Percentiles rank a stretch among this genome's conserved stretches.
These are phyloP conservation scores for Unio delphinus DNA, from an alignment of 2,888 invertebrate genomes.

Conservation along the genomic window DNA sequence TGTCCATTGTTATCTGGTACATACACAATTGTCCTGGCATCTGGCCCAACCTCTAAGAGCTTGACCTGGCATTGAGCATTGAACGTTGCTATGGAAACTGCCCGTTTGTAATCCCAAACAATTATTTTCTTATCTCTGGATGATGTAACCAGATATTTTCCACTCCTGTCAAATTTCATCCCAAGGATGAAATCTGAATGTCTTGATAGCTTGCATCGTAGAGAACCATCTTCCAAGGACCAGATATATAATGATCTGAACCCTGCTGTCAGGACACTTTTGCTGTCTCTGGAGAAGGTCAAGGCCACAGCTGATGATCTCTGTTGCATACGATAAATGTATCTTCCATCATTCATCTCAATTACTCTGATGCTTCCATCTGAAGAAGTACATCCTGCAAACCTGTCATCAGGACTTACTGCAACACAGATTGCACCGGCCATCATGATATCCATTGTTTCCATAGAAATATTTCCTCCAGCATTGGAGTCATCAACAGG, in stretches of 20 bases:
- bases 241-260: constrained; percentile 56
- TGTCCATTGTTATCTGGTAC: constrained; percentile 45
- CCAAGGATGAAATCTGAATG: constrained; percentile 51
- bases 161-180: constrained; percentile 44
- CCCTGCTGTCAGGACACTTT: constrained; percentile 49
- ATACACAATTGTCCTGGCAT: constrained; percentile 40
- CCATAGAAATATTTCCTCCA: constrained; percentile 8
- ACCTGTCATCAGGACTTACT: constrained; percentile 48
- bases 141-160: constrained; percentile 46
- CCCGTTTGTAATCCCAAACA: constrained; percentile 47
- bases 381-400: constrained; percentile 43
- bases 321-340: constrained; percentile 45
- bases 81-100: constrained; percentile 46
- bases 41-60: constrained; percentile 35
- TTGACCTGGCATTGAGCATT: constrained; percentile 45
- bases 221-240: constrained; percentile 41
- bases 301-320: constrained; percentile 42
- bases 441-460: constrained; percentile 50
- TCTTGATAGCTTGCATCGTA: constrained; percentile 48
- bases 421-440: constrained; percentile 33
- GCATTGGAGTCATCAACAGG: constrained; percentile 24
- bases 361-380: constrained; percentile 54
- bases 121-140: constrained; percentile 52
- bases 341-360: constrained; percentile 33
- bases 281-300: constrained; percentile 44